These are phyloP conservation scores for Idaea biselata DNA, from an alignment of 2,888 invertebrate species.

Conservation along the genomic window DNA sequence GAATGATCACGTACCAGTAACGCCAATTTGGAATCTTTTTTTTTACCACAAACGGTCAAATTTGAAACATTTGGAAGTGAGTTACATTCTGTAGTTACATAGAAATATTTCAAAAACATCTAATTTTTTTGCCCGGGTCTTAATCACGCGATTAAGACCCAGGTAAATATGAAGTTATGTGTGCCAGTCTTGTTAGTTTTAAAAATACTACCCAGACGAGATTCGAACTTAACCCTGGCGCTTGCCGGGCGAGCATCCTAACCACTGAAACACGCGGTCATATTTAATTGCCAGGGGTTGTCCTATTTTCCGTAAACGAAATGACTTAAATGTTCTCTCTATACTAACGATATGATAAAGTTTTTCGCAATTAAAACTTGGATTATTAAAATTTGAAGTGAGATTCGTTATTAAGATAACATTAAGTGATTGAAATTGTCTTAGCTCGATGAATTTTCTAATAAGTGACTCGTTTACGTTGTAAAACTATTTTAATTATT, in stretches of 20 bases:
- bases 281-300: too few relatives aligned
- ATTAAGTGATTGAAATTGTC: neutral
- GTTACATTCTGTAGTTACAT: neutral
- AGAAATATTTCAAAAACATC: too few relatives aligned
- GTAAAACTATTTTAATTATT: neutral
- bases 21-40: too few relatives aligned
- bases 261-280: too few relatives aligned
- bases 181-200: too few relatives aligned
- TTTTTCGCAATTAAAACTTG: neutral
- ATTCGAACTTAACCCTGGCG: too few relatives aligned
- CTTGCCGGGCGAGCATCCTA: too few relatives aligned
- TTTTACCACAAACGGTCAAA: neutral
- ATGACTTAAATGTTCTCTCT: neutral
- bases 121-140: too few relatives aligned
- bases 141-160: too few relatives aligned
- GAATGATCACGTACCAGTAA: too few relatives aligned
- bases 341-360: neutral
- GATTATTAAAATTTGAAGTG: neutral
- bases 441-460: neutral
- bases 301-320: neutral
- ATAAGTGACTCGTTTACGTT: neutral
- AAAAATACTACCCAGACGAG: too few relatives aligned
- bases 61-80: neutral
- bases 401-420: neutral
- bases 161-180: too few relatives aligned